These are phyloP conservation scores for Progne subis DNA, from an alignment of 2,113 vertebrate genomes.

Conservation along the genomic window DNA sequence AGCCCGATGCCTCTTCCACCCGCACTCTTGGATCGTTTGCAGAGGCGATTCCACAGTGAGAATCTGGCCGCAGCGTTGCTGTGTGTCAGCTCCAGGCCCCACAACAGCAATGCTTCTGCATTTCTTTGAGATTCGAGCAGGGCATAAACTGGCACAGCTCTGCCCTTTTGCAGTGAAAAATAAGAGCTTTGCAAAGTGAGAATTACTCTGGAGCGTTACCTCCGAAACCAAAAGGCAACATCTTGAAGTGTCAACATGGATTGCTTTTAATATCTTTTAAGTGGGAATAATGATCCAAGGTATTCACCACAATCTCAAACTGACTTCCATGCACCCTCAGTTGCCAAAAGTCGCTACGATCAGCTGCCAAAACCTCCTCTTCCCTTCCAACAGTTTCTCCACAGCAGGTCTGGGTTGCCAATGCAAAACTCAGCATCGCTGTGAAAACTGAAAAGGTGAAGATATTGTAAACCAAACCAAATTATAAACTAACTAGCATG, in stretches of 20 bases:
- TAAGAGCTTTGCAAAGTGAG: neutral
- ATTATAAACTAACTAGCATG: neutral
- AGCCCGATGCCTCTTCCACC: neutral
- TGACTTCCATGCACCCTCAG: neutral
- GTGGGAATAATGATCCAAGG: constrained; percentile 16
- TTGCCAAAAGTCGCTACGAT: constrained; percentile 18
- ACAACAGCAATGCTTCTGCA: neutral
- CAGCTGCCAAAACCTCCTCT: constrained; percentile 34
- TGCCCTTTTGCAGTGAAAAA: constrained; percentile 1
- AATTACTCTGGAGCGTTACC: neutral
- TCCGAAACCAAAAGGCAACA: constrained; percentile 23
- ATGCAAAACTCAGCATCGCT: neutral
- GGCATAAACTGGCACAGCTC: neutral
- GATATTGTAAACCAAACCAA: constrained; percentile 23
- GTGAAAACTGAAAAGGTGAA: constrained; percentile 46
- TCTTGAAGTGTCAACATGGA: neutral
- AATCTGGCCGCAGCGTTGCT: neutral
- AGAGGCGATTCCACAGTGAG: neutral
- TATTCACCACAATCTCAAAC: neutral
- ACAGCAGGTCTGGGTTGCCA: constrained; percentile 24
- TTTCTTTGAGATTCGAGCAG: neutral
- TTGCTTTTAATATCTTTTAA: constrained; percentile 27
- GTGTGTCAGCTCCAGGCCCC: neutral
- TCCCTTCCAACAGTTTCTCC: constrained; percentile 41
- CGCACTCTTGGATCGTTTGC: neutral